Percentiles rank a stretch among this genome's conserved stretches.
phyloP scores from a whole-genome alignment of 2,888 invertebrate species.

The Drosophila flavopinicola region DNA sequence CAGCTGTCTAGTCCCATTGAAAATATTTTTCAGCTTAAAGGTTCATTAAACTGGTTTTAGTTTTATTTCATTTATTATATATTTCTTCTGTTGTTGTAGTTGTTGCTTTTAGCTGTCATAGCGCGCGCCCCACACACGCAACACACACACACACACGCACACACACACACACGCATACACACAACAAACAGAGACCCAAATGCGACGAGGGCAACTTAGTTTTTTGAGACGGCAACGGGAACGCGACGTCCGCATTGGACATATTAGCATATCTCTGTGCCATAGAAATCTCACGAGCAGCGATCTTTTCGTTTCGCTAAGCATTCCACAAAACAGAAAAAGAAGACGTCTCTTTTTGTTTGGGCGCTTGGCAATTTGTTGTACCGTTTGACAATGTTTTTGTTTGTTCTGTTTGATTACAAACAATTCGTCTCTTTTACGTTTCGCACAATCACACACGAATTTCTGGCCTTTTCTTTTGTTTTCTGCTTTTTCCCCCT shows the following conservation, averaged over 20 bases:
- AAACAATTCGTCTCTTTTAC: slow-evolving; percentile 50
- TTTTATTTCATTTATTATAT: slow-evolving; percentile 22
- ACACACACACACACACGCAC: slow-evolving; percentile 28
- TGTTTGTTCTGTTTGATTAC: slow-evolving; percentile 33
- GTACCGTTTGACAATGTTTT: slow-evolving; percentile 32
- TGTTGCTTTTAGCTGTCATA: too few relatives aligned
- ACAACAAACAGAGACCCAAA: slow-evolving; percentile 43
- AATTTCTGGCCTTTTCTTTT: slow-evolving; percentile 42
- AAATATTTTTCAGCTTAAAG: slow-evolving; percentile 70
- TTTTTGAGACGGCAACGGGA: slow-evolving; percentile 32
- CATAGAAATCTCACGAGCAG: slow-evolving; percentile 71
- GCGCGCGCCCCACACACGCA: slow-evolving; percentile 57
- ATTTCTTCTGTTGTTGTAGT: too few relatives aligned
- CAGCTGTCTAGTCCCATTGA: slow-evolving; percentile 56
- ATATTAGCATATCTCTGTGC: slow-evolving; percentile 75
- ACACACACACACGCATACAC: slow-evolving; percentile 13
- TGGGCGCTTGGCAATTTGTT: slow-evolving; percentile 13
- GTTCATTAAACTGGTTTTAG: slow-evolving; percentile 83
- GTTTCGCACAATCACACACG: slow-evolving; percentile 45
- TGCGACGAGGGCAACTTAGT: slow-evolving; percentile 61
- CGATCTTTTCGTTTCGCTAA: slow-evolving; percentile 63
- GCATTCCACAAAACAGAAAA: slow-evolving; percentile 53
- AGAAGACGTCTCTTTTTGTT: slow-evolving; percentile 27
- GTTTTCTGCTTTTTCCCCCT: slow-evolving; percentile 33
- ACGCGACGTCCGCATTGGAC: slow-evolving; percentile 45